A percentile compares a stretch with the other conserved stretches of the same genome.
phyloP scores from a whole-genome alignment of 2,888 invertebrate genomes.

The Allacma fusca region DNA sequence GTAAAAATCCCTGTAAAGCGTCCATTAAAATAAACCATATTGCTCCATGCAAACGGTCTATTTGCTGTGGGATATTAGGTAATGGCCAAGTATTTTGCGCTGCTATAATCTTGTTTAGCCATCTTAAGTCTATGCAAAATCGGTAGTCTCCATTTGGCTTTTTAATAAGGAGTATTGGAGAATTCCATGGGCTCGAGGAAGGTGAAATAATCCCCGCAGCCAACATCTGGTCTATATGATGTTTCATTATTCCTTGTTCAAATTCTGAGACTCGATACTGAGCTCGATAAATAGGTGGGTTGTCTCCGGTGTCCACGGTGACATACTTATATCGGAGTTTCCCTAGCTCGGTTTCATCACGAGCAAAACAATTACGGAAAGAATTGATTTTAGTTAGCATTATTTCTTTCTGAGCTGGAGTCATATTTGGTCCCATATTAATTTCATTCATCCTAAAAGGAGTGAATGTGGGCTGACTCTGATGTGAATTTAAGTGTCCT shows the following conservation, averaged over 20 bases:
- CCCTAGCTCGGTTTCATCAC: background rate
- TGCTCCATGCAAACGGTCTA: background rate
- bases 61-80: background rate
- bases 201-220: background rate
- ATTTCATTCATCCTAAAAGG: background rate
- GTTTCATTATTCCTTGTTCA: background rate
- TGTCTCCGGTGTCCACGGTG: background rate
- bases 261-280: background rate
- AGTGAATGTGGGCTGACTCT: no score
- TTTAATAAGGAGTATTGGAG: background rate
- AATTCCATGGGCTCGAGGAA: background rate
- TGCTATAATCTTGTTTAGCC: background rate
- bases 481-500: no score
- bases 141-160: background rate
- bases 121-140: background rate
- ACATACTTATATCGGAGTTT: background rate
- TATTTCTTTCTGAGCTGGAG: background rate
- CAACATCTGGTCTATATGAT: background rate
- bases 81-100: background rate
- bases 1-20: background rate
- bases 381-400: background rate
- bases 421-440: background rate
- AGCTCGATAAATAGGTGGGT: background rate
- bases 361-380: background rate
- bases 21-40: background rate